Conservation (phyloP, 2,797 vertebrate genomes). For the Enoplosus armatus region DNA sequence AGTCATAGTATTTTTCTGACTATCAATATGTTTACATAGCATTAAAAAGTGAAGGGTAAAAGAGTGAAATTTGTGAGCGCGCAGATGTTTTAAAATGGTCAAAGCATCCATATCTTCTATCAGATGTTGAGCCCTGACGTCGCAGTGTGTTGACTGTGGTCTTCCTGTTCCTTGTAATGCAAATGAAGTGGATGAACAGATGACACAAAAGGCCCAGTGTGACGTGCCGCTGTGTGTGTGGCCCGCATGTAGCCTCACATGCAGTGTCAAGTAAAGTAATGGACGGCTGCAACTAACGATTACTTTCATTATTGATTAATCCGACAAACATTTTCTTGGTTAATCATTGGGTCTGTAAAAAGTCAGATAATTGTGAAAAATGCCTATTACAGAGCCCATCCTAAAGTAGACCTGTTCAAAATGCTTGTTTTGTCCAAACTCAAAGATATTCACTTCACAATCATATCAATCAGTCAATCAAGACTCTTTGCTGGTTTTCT, state of each 20-base stretch:
- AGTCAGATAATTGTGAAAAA: not conserved
- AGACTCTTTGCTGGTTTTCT: not conserved
- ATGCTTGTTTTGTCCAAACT: not conserved
- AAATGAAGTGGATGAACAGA: constrained; percentile 58
- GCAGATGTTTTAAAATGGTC: constrained; percentile 24
- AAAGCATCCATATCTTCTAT: not conserved
- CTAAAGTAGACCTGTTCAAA: not conserved
- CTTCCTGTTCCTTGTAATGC: constrained; percentile 70
- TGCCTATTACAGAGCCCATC: no score
- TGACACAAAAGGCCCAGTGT: constrained; percentile 49
- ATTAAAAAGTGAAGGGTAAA: constrained; percentile 27
- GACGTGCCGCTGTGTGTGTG: constrained; percentile 36
- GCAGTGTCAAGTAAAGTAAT: not conserved
- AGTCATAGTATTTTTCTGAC: constrained; percentile 78
- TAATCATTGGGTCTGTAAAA: not conserved
- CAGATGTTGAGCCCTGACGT: constrained; percentile 9
- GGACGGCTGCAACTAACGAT: not conserved
- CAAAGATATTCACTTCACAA: not conserved
- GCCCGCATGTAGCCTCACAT: not conserved
- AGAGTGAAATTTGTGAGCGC: constrained; percentile 6
- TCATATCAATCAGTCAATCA: no score
- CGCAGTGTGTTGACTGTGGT: constrained; percentile 36
- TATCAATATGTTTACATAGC: constrained; percentile 68
- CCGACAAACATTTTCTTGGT: not conserved
- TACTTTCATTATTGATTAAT: not conserved